phyloP scores from a whole-genome alignment of 2,888 invertebrate genomes.

The Subacronicta megacephala region DNA sequence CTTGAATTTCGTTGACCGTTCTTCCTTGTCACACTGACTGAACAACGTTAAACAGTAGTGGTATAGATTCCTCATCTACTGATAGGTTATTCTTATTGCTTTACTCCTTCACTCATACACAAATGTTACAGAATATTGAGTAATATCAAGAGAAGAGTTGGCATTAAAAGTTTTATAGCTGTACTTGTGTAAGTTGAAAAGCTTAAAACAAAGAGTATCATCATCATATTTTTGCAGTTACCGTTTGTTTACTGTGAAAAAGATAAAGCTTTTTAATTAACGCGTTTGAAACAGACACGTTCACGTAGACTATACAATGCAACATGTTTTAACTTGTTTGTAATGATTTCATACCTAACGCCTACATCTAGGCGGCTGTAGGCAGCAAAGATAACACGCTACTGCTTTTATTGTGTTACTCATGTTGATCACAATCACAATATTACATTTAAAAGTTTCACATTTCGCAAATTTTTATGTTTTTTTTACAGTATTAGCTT shows the following conservation, averaged over 20 bases:
- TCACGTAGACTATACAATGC: conserved; percentile 54
- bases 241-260: conserved; percentile 34
- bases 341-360: conserved; percentile 48
- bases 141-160: no score
- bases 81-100: conserved; percentile 7
- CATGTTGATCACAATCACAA: conserved; percentile 8
- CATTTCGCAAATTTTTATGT: background rate
- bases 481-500: background rate
- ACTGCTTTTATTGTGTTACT: conserved; percentile 11
- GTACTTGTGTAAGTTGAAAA: conserved; percentile 1
- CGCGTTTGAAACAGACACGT: conserved; percentile 54
- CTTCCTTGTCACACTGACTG: conserved; percentile 62
- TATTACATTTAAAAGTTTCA: background rate
- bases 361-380: conserved; percentile 9
- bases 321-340: conserved; percentile 42
- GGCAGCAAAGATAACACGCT: conserved; percentile 24
- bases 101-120: background rate
- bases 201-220: conserved; percentile 20
- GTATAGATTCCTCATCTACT: conserved; percentile 23
- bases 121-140: background rate
- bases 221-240: conserved; percentile 14
- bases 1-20: conserved; percentile 69
- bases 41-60: conserved; percentile 33
- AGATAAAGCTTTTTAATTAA: conserved; percentile 65
- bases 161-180: no score